Percentiles rank a stretch among this genome's conserved stretches.
Conservation (phyloP, 2,113 vertebrate species). For the Delphinapterus leucas region DNA sequence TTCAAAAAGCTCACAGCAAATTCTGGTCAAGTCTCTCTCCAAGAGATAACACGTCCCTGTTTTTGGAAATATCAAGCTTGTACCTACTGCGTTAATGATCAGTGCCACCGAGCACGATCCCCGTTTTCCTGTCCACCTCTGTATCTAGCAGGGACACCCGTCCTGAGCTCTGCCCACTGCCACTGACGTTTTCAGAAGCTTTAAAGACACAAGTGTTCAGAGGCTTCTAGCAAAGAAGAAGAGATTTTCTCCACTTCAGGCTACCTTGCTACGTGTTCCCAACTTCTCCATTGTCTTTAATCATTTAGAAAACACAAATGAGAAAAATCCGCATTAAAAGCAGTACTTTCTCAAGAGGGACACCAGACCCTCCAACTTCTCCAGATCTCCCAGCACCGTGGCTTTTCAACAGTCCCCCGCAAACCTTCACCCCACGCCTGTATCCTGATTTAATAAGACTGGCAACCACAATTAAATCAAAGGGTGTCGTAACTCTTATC, state of each 20-base stretch:
- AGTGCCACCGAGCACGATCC: slow-evolving; percentile 34
- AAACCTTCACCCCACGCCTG: background rate
- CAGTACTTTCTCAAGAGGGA: background rate
- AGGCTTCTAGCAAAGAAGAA: background rate
- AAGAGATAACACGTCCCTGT: slow-evolving; percentile 41
- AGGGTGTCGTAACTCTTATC: slow-evolving; percentile 15
- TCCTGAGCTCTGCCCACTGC: slow-evolving; percentile 39
- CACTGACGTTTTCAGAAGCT: slow-evolving; percentile 2
- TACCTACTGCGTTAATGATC: slow-evolving; percentile 57
- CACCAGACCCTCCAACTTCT: slow-evolving; percentile 53
- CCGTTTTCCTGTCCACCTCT: slow-evolving; percentile 5
- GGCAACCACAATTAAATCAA: slow-evolving; percentile 55
- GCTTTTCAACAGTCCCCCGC: background rate
- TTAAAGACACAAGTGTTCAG: background rate
- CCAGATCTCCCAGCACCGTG: background rate
- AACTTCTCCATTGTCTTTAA: slow-evolving; percentile 33
- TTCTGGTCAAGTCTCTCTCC: slow-evolving; percentile 56
- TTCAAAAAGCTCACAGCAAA: slow-evolving; percentile 25
- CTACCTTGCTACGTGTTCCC: background rate
- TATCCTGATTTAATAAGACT: background rate
- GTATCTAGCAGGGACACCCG: slow-evolving; percentile 30
- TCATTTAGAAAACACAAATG: background rate
- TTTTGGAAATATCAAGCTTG: slow-evolving; percentile 71
- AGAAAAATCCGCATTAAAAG: background rate
- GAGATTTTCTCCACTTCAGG: slow-evolving; percentile 58